Evolutionary conservation across 2,113 vertebrate species (phyloP), one percentile per base, ranked within the genome.

Genomic region (Apodemus sylvaticus): DNA sequence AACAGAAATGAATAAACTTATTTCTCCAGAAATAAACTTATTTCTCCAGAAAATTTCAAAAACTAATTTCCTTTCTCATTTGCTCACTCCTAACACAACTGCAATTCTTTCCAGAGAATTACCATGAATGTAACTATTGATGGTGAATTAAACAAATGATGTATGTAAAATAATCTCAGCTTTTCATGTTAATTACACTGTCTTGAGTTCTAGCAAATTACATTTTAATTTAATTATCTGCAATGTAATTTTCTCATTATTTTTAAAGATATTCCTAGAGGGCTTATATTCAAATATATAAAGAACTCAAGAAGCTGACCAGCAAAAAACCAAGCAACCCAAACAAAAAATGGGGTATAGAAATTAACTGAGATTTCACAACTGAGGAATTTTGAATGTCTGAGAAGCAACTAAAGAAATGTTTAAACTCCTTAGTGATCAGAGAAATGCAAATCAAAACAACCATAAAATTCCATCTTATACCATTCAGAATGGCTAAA

Each of bases 151-250:
- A 83, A 83, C 8, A 55, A 77, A 24, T 83, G 20, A 90, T 68
- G 29, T 62, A 87, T 74, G 83, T 42, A 93, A 95, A 94, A 95
- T 53, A 4, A 0, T 90, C 11, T 93, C 22, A 45, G 1, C 42
- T 85, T 83, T 79, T 45, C 94, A 89, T 83, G 55, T 83, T 93
- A 74, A 58, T 26, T 74, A 31, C 31, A 90, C 79, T 24, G 66
- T 89, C 48, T 89, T 93, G 55, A 91, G 26, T 91, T 68, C 31
- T 71, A 89, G n/a, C 5, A 93, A 89, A 36, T 86, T 93, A 55
- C 36, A 86, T 87, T 96, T 94, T 83, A 96, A 90, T 74, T 78
- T 95, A 91, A 95, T 68, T 94, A 53, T 94, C 42, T 70, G 82
- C 9, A 83, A 70, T 89, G 51, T 1, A 36, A 94, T 90, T 94